These are phyloP conservation scores for Orthosia cruda DNA, from an alignment of 2,888 invertebrate genomes.

Conservation along the genomic window DNA sequence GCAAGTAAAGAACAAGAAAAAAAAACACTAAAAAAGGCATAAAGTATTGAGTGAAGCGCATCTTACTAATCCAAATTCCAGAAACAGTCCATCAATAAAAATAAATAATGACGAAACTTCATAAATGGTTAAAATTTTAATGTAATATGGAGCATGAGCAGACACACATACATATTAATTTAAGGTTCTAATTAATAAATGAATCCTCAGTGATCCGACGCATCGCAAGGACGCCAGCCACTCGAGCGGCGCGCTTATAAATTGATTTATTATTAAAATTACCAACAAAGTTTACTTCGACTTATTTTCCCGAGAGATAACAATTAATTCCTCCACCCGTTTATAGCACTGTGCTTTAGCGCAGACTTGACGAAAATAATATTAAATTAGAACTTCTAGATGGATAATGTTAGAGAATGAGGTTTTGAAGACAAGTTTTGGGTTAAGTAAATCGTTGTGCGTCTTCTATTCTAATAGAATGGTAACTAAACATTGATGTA, in stretches of 20 bases:
- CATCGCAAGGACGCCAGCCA: conserved; percentile 14
- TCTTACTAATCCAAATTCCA: no score
- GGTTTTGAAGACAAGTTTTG: neutral
- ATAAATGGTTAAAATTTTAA: no score
- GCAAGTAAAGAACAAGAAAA: no score
- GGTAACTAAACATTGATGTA: neutral
- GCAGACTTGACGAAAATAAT: conserved; percentile 56
- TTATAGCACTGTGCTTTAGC: conserved; percentile 46
- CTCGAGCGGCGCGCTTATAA: neutral
- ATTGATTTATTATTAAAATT: conserved; percentile 76
- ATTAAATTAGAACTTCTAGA: conserved; percentile 40
- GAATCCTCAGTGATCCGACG: conserved; percentile 39
- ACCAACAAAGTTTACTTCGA: conserved; percentile 58
- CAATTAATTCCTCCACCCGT: conserved; percentile 57
- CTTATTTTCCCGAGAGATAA: conserved; percentile 55
- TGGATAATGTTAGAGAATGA: conserved; percentile 8
- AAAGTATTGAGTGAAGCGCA: no score
- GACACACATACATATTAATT: conserved; percentile 46
- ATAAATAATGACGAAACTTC: no score
- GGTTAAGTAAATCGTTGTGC: neutral
- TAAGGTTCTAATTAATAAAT: conserved; percentile 65
- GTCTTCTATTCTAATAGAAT: neutral
- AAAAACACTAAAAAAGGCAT: no score
- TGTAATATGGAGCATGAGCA: no score
- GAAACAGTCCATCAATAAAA: no score